Base-by-base conservation (phyloP, 2,888 invertebrate genomes). In the Micropterix aruncella region DNA sequence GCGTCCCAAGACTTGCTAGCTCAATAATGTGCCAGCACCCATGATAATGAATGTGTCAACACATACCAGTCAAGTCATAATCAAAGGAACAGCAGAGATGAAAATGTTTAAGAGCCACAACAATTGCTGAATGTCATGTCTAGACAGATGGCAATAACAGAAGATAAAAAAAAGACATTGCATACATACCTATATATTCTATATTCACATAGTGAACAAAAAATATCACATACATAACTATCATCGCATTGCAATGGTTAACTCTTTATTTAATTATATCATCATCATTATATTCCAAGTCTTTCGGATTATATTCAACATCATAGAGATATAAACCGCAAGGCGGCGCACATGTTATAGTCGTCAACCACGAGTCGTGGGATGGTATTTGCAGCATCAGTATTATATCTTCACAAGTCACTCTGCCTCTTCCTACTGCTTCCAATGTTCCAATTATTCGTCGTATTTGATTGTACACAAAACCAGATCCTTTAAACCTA, bases 391-490 rank as follows among this genome's bases (percentile, higher is more conserved):
- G 81, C 44, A 91, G 68, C 86, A 91, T 84, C 54, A 75, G 71
- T 58, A 75, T 74, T 46, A 90, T 68, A 55, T 84, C 80, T 51
- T 74, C 72, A 39, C 74, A 64, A 19, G 74, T 70, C 40, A 89
- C 59, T 52, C 60, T 68, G 42, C 78, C 80, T 47, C 60, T 59
- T 3, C 78, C 86, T 1, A 80, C 73, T 3, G 75, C 69, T 43
- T 84, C 59, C 39, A 89, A 56, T 3, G 79, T 61, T 38, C 78
- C 83, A 45, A 88, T 73, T 59, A 85, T 88, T 46, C 88, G 78
- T 42, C 90, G 78, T 38, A 90, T 80, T 85, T 88, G 62, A 39
- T 82, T 84, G 56, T 89, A 85, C 3, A 90, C 69, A 69, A 89
- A 91, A 5, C 80, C 76, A 56, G 61, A 73, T 2, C 79, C 77